A percentile compares a stretch with the other conserved stretches of the same genome.
These are phyloP conservation scores for Drosophila asahinai DNA, from an alignment of 1,140 invertebrate species.

Conservation along the genomic window DNA sequence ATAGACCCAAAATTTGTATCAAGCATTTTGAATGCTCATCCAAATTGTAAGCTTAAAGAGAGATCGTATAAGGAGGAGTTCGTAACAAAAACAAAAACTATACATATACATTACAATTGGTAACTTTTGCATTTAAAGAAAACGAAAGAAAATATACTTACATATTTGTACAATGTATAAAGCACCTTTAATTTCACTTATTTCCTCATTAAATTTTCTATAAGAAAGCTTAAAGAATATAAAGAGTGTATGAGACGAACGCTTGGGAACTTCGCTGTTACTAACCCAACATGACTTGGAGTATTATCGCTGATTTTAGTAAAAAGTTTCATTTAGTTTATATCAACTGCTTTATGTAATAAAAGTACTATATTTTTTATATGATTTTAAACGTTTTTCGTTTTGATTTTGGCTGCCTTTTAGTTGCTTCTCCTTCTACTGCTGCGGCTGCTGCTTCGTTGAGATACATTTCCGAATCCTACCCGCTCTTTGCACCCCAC, in stretches of 20 bases:
- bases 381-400: constrained; percentile 30
- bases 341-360: constrained; percentile 71
- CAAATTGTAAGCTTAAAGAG: constrained; percentile 45
- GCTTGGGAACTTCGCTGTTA: constrained; percentile 49
- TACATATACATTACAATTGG: constrained; percentile 54
- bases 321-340: constrained; percentile 66
- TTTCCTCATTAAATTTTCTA: constrained; percentile 55
- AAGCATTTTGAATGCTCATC: constrained; percentile 70
- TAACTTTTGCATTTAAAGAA: constrained; percentile 68
- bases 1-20: constrained; percentile 41
- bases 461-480: too few species aligned
- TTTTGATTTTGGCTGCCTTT: constrained; percentile 28
- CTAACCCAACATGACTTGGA: constrained; percentile 50
- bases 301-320: constrained; percentile 65
- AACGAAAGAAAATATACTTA: constrained; percentile 41
- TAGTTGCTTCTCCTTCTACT: constrained; percentile 15
- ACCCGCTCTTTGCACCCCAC: neutral
- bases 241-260: constrained; percentile 21
- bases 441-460: constrained; percentile 2
- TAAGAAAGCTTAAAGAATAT: constrained; percentile 51
- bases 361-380: constrained; percentile 63
- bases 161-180: constrained; percentile 61
- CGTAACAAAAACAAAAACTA: neutral
- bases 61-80: constrained; percentile 21
- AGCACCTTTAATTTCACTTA: constrained; percentile 51